Conservation (phyloP, 30 jellyfish, hydroid and myxozoan genomes). For the Sanderia malayensis region DNA sequence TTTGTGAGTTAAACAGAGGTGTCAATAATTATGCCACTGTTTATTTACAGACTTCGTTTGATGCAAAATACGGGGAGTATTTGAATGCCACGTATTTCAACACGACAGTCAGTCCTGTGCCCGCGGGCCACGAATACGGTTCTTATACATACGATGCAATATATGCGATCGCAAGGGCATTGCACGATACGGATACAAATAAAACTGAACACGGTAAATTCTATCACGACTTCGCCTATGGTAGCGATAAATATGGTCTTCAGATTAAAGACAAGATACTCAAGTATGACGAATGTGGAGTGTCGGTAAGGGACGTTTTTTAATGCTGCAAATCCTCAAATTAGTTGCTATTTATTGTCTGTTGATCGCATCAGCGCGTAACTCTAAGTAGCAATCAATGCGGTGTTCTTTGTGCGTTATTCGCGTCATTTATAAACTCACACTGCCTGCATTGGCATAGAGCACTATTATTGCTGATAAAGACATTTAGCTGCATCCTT, state of each 20-base stretch:
- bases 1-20: too few species aligned
- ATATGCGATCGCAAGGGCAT: conserved; percentile 51
- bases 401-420: too few species aligned
- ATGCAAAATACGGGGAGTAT: conserved; percentile 11
- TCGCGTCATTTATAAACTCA: too few species aligned
- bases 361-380: too few species aligned
- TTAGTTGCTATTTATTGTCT: too few species aligned
- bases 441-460: too few species aligned
- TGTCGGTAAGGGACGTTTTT: conserved; percentile 80
- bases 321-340: too few species aligned
- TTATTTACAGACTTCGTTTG: conserved; percentile 27
- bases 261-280: conserved; percentile 13
- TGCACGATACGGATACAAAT: conserved; percentile 40
- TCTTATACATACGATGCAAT: conserved; percentile 66
- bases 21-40: too few species aligned
- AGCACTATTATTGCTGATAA: too few species aligned
- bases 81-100: conserved; percentile 40
- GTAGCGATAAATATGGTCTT: conserved; percentile 41
- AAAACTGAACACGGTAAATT: conserved; percentile 35
- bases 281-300: conserved; percentile 58
- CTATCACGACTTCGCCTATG: conserved; percentile 38
- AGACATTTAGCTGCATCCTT: too few species aligned
- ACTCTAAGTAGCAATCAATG: too few species aligned
- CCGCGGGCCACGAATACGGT: conserved; percentile 18
- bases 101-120: conserved; percentile 29